Evolutionary conservation across 1,140 invertebrate genomes (phyloP), one percentile per base, ranked within the genome.

Genomic region (Cepaea nemoralis): DNA sequence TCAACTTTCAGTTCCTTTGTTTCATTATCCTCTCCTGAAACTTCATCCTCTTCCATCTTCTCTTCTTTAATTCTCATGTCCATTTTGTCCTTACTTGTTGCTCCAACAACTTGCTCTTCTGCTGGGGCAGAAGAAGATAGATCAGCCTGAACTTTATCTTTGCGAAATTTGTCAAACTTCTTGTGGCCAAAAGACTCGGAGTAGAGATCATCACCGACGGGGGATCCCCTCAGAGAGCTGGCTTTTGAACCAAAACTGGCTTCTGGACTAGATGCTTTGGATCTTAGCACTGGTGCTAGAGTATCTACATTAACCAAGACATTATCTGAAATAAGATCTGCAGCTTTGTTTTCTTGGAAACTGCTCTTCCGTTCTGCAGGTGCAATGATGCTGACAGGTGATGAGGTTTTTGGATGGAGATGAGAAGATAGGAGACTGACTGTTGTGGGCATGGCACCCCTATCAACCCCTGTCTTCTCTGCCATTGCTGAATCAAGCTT

Each of bases 121-220:
- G 59, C 77, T 27, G 35, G 45, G 6, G 70, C 66, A 27, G 31
- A 59, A 19, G 82, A 69, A 42, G 35, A 79, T 14, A 77, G 50
- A 48, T 70, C 69, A 40, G 35, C 1, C 16, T 81, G 78, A 22
- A 76, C 66, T 27, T 83, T 71, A 63, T 86, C 84, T 70, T 89
- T 88, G 22, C 89, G 75, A n/a, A 90, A 81, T 70, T 89, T 89
- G 82, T 90, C 89, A 86, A 90, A 90, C 71, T 90, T 90, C 63
- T 90, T 90, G 82, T 90, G 89, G 22, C 83, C 83, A 82, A 88
- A 89, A 16, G 85, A 82, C 73, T 86, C 86, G 27, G 76, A 71
- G 45, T 35, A 39, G 5, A 78, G 79, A 37, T 55, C 48, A 39
- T 82, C 76, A 73, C 42, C 12, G 0, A 80, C 45, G 19, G 78